Evolutionary conservation across 23 tunicate species (phyloP).

Genomic region (Ciona savignyi): DNA sequence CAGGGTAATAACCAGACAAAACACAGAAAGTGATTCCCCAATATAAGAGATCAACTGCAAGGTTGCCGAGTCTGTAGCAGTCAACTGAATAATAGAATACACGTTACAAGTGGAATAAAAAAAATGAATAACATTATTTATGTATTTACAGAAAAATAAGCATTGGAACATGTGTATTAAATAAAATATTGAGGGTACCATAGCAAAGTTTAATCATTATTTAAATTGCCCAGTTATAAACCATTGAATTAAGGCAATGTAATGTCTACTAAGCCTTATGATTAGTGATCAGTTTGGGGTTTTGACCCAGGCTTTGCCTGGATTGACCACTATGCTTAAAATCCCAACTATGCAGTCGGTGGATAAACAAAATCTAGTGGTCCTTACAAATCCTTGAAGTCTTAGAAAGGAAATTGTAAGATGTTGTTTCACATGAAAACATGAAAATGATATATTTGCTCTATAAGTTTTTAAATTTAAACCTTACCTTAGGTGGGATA

Average conservation of each 20-base stretch:
- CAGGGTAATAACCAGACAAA: conserved; percentile 63
- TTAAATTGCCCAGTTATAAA: too few species aligned
- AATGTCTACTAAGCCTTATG: too few species aligned
- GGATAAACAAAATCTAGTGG: too few species aligned
- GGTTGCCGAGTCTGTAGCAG: conserved; percentile 22
- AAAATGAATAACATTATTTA: background rate
- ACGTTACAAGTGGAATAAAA: background rate
- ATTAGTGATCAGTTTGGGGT: background rate
- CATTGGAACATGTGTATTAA: background rate
- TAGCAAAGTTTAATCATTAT: too few species aligned
- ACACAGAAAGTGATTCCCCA: conserved; percentile 57
- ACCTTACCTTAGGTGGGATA: conserved; percentile 58
- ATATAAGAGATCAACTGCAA: conserved; percentile 42
- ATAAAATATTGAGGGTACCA: background rate
- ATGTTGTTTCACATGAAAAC: too few species aligned
- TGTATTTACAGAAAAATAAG: background rate
- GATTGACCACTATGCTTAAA: too few species aligned
- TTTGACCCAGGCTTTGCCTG: too few species aligned
- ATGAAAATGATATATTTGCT: background rate
- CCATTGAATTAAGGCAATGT: too few species aligned
- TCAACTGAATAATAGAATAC: conserved; percentile 24
- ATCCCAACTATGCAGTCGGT: too few species aligned
- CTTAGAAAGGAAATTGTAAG: too few species aligned
- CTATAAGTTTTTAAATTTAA: too few species aligned
- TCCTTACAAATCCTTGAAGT: too few species aligned